Base-by-base conservation (phyloP, 37 sponge, comb jelly and placozoan genomes). In the Aplysina aerophoba region DNA sequence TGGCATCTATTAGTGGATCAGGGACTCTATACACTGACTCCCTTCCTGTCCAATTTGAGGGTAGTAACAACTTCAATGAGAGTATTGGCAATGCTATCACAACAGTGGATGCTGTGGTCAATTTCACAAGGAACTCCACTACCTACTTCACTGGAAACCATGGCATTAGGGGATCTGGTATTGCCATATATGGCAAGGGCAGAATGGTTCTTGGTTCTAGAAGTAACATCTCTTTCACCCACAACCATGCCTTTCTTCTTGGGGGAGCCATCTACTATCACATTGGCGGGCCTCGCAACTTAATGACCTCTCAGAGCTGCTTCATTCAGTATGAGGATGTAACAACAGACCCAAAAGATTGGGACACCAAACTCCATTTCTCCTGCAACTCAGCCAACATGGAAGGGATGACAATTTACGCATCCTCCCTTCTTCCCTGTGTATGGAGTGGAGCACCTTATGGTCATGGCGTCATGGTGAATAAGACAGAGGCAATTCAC, bases 371-470 rank as follows among this genome's bases (percentile, higher is more conserved):
- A 1, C 31, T 69, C 35, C 28, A 15, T 12, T 30, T 69, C 4
- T 5, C 1, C 4, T 69, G 71, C 6, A 69, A 69, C 6, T n/a
- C 27, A 69, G 71, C 71, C 34, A 16, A 35, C 2, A 35, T 69
- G 28, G 71, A 30, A 69, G 71, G 71, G 30, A 69, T 17, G 17
- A 35, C 28, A 1, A 69, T 69, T 30, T 69, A 69, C 30, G 71
- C 71, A 17, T 34, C 33, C 34, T 69, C 71, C 28, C 71, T 69
- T 15, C 27, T 30, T 15, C 19, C 71, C 17, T 69, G 71, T 69
- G 34, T 69, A 17, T 69, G 71, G 71, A 30, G 13, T 30, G 71
- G 71, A 69, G 71, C 35, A 30, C 35, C 71, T 69, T 69, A 69
- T 30, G 71, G 71, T 3, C 50, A 75, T 40, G 78, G 78, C 16